These are phyloP conservation scores for Halocynthia roretzi DNA, from an alignment of 23 tunicate genomes.

Conservation along the genomic window DNA sequence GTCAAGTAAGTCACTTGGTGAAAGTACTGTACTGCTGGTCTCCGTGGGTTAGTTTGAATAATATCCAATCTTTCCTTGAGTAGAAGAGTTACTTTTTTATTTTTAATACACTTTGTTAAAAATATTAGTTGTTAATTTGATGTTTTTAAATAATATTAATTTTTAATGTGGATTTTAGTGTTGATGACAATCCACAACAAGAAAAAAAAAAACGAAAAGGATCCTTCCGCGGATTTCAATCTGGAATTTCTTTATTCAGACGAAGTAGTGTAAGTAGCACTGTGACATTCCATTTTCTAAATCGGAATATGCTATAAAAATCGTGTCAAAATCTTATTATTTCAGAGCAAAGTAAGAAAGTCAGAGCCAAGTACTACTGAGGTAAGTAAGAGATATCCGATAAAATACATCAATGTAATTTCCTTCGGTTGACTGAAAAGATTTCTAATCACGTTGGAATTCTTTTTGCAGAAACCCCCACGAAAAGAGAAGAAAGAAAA, in stretches of 20 bases:
- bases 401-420: background rate
- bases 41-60: too few species aligned
- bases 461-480: slow-evolving; percentile 17
- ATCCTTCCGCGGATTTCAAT: slow-evolving; percentile 40
- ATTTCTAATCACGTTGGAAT: background rate
- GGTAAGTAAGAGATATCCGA: background rate
- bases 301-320: background rate
- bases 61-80: too few species aligned
- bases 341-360: slow-evolving; percentile 49
- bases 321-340: background rate
- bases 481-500: slow-evolving; percentile 13
- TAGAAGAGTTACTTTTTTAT: background rate
- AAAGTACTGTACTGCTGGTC: too few species aligned
- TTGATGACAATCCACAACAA: slow-evolving; percentile 7
- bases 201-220: slow-evolving; percentile 61
- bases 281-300: background rate
- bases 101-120: background rate
- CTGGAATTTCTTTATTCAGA: slow-evolving; percentile 53
- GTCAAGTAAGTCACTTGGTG: slow-evolving; percentile 12
- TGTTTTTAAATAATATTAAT: too few species aligned
- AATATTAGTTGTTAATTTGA: background rate
- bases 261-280: slow-evolving; percentile 60
- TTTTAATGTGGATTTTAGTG: background rate
- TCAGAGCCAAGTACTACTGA: slow-evolving; percentile 13
- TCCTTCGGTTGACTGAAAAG: background rate